phyloP scores from a whole-genome alignment of 1,140 invertebrate species.

The Berghia stephanieae region DNA sequence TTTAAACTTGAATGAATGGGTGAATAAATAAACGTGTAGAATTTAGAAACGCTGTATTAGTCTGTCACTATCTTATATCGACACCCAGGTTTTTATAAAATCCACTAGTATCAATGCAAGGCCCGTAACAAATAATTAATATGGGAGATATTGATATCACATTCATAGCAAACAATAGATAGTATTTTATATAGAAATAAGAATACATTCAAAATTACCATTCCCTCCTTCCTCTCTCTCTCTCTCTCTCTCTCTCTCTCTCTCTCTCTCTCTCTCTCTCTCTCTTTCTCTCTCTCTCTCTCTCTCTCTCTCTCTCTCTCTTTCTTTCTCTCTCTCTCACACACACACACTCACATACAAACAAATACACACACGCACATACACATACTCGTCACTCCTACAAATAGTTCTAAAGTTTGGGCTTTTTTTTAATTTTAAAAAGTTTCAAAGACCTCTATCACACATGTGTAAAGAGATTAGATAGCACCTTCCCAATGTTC shows the following conservation, averaged over 20 bases:
- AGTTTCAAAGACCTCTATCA: background rate
- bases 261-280: background rate
- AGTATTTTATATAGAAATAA: background rate
- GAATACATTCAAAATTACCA: background rate
- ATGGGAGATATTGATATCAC: background rate
- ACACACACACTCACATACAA: background rate
- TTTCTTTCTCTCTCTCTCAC: background rate
- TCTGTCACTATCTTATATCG: too few relatives aligned
- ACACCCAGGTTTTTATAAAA: background rate
- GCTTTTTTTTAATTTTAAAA: background rate
- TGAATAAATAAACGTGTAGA: too few relatives aligned
- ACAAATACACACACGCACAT: background rate
- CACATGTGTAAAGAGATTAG: background rate
- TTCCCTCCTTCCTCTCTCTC: background rate
- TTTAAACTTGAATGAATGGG: too few relatives aligned
- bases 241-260: background rate
- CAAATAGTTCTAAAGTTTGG: background rate
- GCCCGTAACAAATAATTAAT: background rate
- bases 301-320: background rate
- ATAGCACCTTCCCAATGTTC: too few relatives aligned
- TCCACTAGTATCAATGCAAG: background rate
- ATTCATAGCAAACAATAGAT: background rate
- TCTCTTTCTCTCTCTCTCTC: background rate
- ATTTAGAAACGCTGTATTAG: too few relatives aligned
- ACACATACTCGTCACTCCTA: too few relatives aligned